Evolutionary conservation across 2,113 vertebrate species (phyloP).

Genomic region (Trogon surrucura): DNA sequence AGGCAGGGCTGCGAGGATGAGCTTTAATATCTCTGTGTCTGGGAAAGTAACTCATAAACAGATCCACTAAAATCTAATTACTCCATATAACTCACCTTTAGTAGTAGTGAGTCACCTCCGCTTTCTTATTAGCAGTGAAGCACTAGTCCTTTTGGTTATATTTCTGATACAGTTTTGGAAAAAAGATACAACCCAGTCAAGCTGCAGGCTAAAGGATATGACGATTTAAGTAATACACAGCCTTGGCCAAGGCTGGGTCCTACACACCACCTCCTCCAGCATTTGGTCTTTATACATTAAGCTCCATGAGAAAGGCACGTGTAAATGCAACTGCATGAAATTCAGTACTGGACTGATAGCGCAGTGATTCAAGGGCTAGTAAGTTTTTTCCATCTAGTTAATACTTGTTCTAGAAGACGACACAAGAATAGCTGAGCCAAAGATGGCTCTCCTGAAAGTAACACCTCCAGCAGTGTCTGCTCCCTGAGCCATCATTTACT

Average conservation of each 20-base stretch:
- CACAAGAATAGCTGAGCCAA: neutral
- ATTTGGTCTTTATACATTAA: neutral
- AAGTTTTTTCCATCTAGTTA: neutral
- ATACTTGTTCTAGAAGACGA: neutral
- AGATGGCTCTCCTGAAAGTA: neutral
- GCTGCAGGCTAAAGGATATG: neutral
- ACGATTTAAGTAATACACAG: neutral
- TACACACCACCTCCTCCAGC: neutral
- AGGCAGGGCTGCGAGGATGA: neutral
- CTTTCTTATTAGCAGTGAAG: conserved; percentile 26
- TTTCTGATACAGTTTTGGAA: neutral
- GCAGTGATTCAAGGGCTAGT: neutral
- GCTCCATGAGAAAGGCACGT: neutral
- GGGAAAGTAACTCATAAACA: conserved; percentile 67
- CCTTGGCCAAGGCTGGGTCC: neutral
- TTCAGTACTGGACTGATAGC: neutral
- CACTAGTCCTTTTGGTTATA: neutral
- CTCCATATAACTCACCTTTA: conserved; percentile 44
- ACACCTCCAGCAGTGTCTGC: neutral
- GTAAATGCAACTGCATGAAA: neutral
- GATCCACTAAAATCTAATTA: conserved; percentile 54
- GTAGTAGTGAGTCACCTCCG: neutral
- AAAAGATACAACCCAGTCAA: neutral
- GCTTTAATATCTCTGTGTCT: conserved; percentile 10
- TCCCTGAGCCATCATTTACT: neutral